Evolutionary conservation across 2,888 invertebrate genomes (phyloP).

Genomic region (Ormia ochracea): DNA sequence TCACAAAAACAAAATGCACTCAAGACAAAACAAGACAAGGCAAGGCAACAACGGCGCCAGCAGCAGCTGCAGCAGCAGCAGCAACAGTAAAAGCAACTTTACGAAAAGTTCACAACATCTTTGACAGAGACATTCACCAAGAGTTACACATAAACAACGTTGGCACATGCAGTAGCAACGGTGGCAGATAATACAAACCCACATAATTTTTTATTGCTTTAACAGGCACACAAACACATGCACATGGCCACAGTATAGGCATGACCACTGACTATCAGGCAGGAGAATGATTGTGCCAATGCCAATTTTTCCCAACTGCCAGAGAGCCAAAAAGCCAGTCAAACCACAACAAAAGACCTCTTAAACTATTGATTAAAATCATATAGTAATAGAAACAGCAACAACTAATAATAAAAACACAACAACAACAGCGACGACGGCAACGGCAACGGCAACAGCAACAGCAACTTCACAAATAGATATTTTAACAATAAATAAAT

Average conservation of each 20-base stretch:
- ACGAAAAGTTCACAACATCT: conserved; percentile 21
- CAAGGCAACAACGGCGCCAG: neutral
- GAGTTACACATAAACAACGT: conserved; percentile 20
- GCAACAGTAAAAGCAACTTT: too few species aligned
- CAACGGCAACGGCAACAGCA: conserved; percentile 21
- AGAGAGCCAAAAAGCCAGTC: conserved; percentile 40
- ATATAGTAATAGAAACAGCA: too few species aligned
- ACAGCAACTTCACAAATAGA: neutral
- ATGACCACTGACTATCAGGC: neutral
- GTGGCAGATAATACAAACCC: conserved; percentile 57
- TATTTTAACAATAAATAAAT: neutral
- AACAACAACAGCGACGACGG: neutral
- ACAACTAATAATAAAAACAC: conserved; percentile 21
- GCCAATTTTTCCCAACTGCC: conserved; percentile 17
- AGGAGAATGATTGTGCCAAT: conserved; percentile 51
- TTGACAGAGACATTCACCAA: conserved; percentile 58
- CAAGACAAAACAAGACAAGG: conserved; percentile 10
- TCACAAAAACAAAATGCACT: neutral
- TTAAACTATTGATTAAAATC: conserved; percentile 58
- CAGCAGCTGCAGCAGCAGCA: too few species aligned
- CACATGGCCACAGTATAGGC: neutral
- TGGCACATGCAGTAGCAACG: neutral
- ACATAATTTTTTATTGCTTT: conserved; percentile 37
- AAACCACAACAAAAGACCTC: conserved; percentile 60
- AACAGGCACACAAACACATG: neutral